Percentiles rank a stretch among this genome's conserved stretches.
Conservation (phyloP, 2,113 vertebrate species). For the Danionella cerebrum region DNA sequence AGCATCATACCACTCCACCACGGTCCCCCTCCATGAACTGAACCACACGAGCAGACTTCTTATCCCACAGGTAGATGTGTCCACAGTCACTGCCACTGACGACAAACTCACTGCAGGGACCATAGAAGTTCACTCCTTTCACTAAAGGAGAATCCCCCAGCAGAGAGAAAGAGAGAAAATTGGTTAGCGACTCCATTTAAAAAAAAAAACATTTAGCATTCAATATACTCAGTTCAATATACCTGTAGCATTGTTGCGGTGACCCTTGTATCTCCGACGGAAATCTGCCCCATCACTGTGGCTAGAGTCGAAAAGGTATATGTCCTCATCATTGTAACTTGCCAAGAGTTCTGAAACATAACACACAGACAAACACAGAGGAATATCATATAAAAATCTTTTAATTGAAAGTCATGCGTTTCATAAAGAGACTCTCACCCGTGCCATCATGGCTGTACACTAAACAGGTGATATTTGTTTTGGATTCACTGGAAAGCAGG, state of each 20-base stretch:
- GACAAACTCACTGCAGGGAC: constrained; percentile 84
- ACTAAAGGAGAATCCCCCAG: constrained; percentile 60
- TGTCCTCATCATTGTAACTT: constrained; percentile 94
- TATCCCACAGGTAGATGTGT: constrained; percentile 93
- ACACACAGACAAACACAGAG: fast-evolving
- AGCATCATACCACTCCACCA: constrained; percentile 83
- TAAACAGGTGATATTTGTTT: constrained; percentile 94
- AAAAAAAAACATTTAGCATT: not conserved
- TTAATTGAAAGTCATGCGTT: not conserved
- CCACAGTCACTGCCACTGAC: constrained; percentile 91
- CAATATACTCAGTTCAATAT: too few species aligned
- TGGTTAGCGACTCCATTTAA: not conserved
- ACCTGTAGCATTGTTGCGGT: constrained; percentile 93
- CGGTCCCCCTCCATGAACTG: constrained; percentile 94
- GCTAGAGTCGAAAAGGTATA: constrained; percentile 88
- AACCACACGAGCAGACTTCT: constrained; percentile 84
- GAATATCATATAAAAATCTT: not conserved
- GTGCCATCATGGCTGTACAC: constrained; percentile 93
- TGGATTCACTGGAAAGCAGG: constrained; percentile 90
- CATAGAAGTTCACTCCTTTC: constrained; percentile 90
- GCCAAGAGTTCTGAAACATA: constrained; percentile 77
- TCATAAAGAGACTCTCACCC: constrained; percentile 56
- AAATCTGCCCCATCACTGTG: constrained; percentile 91
- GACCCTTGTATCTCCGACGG: constrained; percentile 83
- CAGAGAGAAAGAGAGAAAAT: not conserved